phyloP scores from a whole-genome alignment of 2,113 vertebrate species.

The Clarias macrocephalus region DNA sequence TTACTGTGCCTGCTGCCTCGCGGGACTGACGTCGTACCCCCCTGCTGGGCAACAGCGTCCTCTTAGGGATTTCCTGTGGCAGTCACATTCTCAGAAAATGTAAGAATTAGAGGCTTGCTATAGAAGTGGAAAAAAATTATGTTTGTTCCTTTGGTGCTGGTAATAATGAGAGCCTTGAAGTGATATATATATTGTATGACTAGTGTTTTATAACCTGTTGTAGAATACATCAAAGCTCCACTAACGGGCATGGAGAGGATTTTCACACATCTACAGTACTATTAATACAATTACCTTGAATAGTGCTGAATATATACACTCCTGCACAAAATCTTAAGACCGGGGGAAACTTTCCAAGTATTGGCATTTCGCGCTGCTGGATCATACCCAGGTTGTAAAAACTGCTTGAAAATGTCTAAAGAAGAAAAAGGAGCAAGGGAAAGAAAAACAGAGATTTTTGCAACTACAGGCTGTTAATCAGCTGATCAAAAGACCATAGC shows the following conservation, averaged over 20 bases:
- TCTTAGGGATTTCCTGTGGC: not conserved
- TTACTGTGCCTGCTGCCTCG: not conserved
- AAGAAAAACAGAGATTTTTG: too few relatives aligned
- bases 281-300: not conserved
- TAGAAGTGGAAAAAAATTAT: not conserved
- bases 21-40: not conserved
- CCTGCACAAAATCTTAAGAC: too few relatives aligned
- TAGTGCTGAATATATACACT: not conserved
- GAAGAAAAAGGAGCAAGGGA: too few relatives aligned
- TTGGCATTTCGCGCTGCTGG: too few relatives aligned
- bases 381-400: too few relatives aligned
- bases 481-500: too few relatives aligned
- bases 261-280: not conserved
- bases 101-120: not conserved
- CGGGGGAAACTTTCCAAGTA: too few relatives aligned
- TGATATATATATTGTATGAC: not conserved
- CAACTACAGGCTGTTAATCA: too few relatives aligned
- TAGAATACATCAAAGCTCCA: not conserved
- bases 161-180: not conserved
- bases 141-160: not conserved
- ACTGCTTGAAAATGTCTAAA: too few relatives aligned
- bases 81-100: not conserved
- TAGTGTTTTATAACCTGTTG: not conserved
- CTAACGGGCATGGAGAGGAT: not conserved
- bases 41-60: slow-evolving; percentile 6